Evolutionary conservation across 1,140 invertebrate genomes (phyloP).

Genomic region (Theocolax elegans): DNA sequence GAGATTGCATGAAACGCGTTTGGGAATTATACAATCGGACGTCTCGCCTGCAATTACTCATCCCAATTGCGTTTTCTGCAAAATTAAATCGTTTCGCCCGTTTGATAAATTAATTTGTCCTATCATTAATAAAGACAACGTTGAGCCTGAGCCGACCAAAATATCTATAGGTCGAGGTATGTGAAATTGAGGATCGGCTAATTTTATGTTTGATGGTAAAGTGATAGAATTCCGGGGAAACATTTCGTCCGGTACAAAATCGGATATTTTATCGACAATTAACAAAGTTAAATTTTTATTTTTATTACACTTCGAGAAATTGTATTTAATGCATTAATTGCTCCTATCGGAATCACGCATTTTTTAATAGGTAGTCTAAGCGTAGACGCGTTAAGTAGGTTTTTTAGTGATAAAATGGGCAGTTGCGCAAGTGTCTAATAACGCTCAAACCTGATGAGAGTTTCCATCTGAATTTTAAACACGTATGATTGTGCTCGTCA

Average conservation of each 20-base stretch:
- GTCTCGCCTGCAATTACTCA: slow-evolving; percentile 32
- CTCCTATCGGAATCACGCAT: slow-evolving; percentile 21
- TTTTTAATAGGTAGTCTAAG: slow-evolving; percentile 25
- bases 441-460: slow-evolving; percentile 17
- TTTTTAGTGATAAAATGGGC: slow-evolving; percentile 40
- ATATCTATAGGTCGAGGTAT: slow-evolving; percentile 30
- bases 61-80: slow-evolving; percentile 39
- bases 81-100: neutral
- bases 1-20: no score
- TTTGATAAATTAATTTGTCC: slow-evolving; percentile 30
- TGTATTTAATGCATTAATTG: slow-evolving; percentile 27
- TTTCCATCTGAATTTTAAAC: slow-evolving; percentile 18
- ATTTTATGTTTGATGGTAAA: slow-evolving; percentile 39
- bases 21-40: neutral
- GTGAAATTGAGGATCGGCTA: slow-evolving; percentile 40
- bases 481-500: slow-evolving; percentile 40
- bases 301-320: slow-evolving; percentile 29
- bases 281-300: slow-evolving; percentile 35
- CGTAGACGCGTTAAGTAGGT: slow-evolving; percentile 18
- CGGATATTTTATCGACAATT: slow-evolving; percentile 32
- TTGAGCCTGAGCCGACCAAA: neutral
- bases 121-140: slow-evolving; percentile 16
- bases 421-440: slow-evolving; percentile 35
- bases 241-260: slow-evolving; percentile 27
- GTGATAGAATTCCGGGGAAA: slow-evolving; percentile 33